phyloP scores from a whole-genome alignment of 92 coral and sea anemone genomes.

The Siderastrea radians region DNA sequence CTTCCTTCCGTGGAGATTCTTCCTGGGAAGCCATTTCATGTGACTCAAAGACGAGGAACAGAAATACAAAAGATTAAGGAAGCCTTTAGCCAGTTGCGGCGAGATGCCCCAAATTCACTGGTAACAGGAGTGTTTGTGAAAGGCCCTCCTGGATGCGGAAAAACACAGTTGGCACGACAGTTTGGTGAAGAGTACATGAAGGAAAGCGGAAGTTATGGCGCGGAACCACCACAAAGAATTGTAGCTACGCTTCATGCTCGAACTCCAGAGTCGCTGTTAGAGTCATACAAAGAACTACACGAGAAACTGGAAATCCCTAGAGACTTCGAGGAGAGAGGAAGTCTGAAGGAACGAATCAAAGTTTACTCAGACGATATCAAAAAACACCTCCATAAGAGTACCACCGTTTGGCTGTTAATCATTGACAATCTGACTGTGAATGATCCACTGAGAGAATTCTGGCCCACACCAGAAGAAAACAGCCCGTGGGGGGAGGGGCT shows the following conservation, averaged over 20 bases:
- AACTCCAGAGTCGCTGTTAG: constrained; percentile 73
- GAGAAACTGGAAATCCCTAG: constrained; percentile 52
- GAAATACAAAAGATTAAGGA: constrained; percentile 68
- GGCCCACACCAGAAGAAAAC: constrained; percentile 82
- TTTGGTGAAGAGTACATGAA: constrained; percentile 71
- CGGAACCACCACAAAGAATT: constrained; percentile 35
- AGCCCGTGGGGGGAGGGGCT: constrained; percentile 87
- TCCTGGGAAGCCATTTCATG: constrained; percentile 87
- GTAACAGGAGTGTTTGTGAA: constrained; percentile 84
- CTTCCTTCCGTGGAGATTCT: constrained; percentile 67
- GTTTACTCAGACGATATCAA: constrained; percentile 51
- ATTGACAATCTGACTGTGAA: constrained; percentile 78
- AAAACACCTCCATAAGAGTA: constrained; percentile 42
- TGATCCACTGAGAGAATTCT: constrained; percentile 75
- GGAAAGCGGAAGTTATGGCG: background rate
- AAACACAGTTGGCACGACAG: constrained; percentile 87
- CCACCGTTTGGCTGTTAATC: constrained; percentile 80
- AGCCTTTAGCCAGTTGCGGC: constrained; percentile 48
- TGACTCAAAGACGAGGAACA: constrained; percentile 71
- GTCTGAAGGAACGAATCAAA: constrained; percentile 35
- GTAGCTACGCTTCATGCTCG: constrained; percentile 86
- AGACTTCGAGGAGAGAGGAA: constrained; percentile 10
- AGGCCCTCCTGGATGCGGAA: constrained; percentile 97
- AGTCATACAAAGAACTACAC: constrained; percentile 71
- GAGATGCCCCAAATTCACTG: constrained; percentile 18